Base-by-base conservation (phyloP, 2,888 invertebrate genomes). In the Pachycephus smyrnensis region DNA sequence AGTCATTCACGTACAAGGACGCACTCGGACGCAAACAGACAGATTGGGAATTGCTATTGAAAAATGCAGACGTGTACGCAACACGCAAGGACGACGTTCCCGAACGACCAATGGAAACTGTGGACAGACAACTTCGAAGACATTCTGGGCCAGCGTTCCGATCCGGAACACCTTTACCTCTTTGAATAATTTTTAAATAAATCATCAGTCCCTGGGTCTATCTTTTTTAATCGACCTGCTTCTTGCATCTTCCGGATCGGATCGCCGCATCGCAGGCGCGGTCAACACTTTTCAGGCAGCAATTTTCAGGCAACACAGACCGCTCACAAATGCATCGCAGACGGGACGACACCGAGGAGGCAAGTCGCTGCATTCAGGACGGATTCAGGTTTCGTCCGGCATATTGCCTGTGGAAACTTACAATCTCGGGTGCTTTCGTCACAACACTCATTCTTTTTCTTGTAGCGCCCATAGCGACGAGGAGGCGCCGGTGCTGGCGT, bases 371-470 rank as follows among this genome's bases (percentile, higher is more conserved):
- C 88, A 89, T 90, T 89, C 89, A 85, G 83, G 85, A 84, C 81
- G 69, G 84, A 86, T 80, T 80, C 80, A 82, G 80, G 82, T 55
- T 23, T 55, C 55, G 55, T 55, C 77, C 82, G 82, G 84, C 83
- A 82, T 82, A 77, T 78, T 79, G 77, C 77, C 75, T 79, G 81
- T 80, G 81, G 76, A 88, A 86, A 91, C 91, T 91, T 91, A 91
- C 91, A 88, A 88, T 91, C 90, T 88, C 89, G 88, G 86, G 88
- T 84, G 89, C 84, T 91, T 86, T 91, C 91, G 88, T 91, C 91
- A 90, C 91, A 91, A 90, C 91, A 90, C 82, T 91, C 91, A 89
- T 90, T 91, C 87, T 91, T 91, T 91, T 91, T 91, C 91, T 89
- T 91, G 91, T 91, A 91, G 86, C 90, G 90, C 85, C 90, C 89